Evolutionary conservation across 2,113 vertebrate species (phyloP), one percentile per base, ranked within the genome.

Genomic region (Chrysochloris asiatica): DNA sequence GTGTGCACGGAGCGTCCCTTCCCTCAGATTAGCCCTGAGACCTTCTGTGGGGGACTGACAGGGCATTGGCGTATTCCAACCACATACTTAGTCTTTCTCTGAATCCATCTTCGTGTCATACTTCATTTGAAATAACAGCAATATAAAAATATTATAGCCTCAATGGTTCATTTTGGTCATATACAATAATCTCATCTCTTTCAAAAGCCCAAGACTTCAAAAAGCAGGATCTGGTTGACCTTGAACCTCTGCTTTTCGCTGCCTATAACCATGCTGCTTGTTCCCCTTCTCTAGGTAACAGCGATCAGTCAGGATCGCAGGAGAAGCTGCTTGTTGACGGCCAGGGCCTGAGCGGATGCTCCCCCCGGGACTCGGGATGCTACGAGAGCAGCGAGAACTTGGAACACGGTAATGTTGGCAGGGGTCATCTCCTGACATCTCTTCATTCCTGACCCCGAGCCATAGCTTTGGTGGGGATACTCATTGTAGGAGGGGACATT

Each of bases 321-420:
- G 99, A 99, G 97, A 99, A 99, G 97, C 98, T 99, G 88, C 98
- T 99, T 30, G 98, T 98, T 3, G 98, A 99, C 91, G 98, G 98
- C 59, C 98, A 97, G 73, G 97, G 98, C 94, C 96, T 98, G 93
- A 98, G 98, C 2, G 98, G 98, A 48, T 98, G 99, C 97, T 99
- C 99, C 88, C 99, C 99, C 0, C 98, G 99, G 71, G 99, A 99
- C 97, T 99, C 99, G 0, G 99, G 99, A 36, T 99, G 99, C 98
- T 99, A 99, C 0, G 99, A 99, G 97, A 99, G 99, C 98, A 99
- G 98, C 82, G 99, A 99, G 98, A 99, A 99, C 97, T 98, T 99
- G 97, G 99, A 99, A 94, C 99, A 99, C 78, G 99, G 99, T 99
- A 99, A 98, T 96, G 94, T 94, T 61, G 84, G 82, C 95, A 92